Conservation (phyloP, 2,888 invertebrate genomes). For the Melieria crassipennis region DNA sequence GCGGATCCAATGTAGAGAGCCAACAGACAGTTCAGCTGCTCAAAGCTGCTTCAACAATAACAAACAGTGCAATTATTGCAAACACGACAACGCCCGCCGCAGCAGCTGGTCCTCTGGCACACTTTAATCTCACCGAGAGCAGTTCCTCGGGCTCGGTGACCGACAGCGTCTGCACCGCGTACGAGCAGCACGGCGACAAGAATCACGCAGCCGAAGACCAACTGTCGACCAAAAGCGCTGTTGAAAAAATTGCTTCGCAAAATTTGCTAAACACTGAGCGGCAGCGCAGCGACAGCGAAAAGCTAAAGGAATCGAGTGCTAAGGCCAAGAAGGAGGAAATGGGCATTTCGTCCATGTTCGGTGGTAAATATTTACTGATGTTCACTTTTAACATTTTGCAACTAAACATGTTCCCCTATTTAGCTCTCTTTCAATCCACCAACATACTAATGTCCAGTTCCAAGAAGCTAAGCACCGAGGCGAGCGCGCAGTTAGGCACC, state of each 20-base stretch:
- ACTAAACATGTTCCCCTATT: slow-evolving; percentile 8
- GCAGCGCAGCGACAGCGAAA: slow-evolving; percentile 22
- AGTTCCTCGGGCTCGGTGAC: slow-evolving; percentile 73
- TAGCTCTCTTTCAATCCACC: slow-evolving; percentile 68
- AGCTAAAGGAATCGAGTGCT: slow-evolving; percentile 27
- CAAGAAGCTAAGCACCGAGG: slow-evolving; percentile 55
- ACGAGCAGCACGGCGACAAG: slow-evolving; percentile 61
- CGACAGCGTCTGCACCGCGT: slow-evolving; percentile 72
- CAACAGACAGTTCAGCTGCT: slow-evolving; percentile 17
- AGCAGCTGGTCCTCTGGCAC: slow-evolving; percentile 45
- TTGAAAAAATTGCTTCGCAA: slow-evolving; percentile 38
- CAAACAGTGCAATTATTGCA: slow-evolving; percentile 34
- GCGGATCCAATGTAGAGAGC: slow-evolving; percentile 9
- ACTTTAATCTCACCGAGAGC: slow-evolving; percentile 69
- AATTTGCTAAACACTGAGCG: background rate
- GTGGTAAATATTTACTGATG: slow-evolving; percentile 57
- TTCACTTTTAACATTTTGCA: background rate
- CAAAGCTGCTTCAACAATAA: slow-evolving; percentile 20
- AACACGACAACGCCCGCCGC: background rate
- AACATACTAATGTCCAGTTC: slow-evolving; percentile 65
- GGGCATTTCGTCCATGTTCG: slow-evolving; percentile 63
- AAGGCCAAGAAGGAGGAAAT: slow-evolving; percentile 51
- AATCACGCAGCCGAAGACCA: slow-evolving; percentile 12
- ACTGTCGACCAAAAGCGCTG: slow-evolving; percentile 20
- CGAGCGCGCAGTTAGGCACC: slow-evolving; percentile 42